A percentile compares a stretch with the other conserved stretches of the same genome.
Conservation (phyloP, 2,113 vertebrate genomes). For the Rafetus swinhoei region DNA sequence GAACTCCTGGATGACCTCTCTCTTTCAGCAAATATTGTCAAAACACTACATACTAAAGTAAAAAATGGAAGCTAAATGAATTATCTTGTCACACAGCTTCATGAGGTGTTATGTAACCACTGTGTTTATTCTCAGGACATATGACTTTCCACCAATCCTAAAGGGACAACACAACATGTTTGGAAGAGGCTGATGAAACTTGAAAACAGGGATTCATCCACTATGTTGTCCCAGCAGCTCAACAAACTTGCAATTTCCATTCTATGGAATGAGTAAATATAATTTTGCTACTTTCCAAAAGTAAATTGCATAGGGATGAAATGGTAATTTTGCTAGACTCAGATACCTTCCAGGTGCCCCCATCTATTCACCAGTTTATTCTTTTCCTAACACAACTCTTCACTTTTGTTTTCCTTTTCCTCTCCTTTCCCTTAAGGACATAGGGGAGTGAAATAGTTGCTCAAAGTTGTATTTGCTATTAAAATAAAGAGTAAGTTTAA, state of each 20-base stretch:
- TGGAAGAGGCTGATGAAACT: neutral
- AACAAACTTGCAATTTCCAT: neutral
- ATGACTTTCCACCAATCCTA: neutral
- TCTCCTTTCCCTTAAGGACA: no score
- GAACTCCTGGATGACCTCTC: neutral
- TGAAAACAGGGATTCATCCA: neutral
- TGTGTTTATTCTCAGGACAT: neutral
- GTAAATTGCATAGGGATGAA: fast-evolving
- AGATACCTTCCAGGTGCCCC: neutral
- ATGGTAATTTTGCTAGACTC: neutral
- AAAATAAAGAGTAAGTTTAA: neutral
- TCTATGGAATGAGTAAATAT: neutral
- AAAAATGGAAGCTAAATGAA: neutral
- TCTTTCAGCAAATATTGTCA: no score
- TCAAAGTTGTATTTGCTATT: slow-evolving; percentile 4
- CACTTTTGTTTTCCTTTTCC: neutral
- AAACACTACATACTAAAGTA: no score
- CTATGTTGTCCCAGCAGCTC: neutral
- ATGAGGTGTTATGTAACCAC: neutral
- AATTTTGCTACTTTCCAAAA: neutral
- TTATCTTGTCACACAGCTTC: neutral
- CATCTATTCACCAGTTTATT: neutral
- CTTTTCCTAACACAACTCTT: neutral
- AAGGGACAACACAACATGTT: fast-evolving
- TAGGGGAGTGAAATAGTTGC: fast-evolving